These are phyloP conservation scores for Isichthys henryi DNA, from an alignment of 2,113 vertebrate genomes.

Conservation along the genomic window DNA sequence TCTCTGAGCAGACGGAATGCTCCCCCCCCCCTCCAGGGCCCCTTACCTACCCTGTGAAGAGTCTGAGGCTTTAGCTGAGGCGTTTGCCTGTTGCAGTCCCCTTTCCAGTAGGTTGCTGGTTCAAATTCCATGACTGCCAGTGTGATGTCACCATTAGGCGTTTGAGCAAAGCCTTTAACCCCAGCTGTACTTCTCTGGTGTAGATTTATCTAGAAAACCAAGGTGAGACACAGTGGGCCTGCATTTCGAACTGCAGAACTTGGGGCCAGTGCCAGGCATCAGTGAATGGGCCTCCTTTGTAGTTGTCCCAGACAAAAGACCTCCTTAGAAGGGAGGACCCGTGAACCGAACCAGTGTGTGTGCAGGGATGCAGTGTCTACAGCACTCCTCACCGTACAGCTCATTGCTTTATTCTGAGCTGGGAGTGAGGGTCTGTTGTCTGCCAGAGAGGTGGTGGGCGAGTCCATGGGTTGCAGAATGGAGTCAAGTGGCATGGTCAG, in stretches of 20 bases:
- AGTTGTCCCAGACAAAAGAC: not conserved
- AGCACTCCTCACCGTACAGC: not conserved
- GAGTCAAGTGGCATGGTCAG: conserved; percentile 22
- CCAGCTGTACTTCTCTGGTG: not conserved
- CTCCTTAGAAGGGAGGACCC: not conserved
- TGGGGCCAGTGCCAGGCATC: not conserved
- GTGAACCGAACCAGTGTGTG: not conserved
- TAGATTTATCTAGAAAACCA: not conserved
- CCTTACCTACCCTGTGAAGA: not conserved
- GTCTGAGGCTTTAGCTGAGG: not conserved
- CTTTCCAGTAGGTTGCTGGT: not conserved
- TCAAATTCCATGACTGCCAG: too few relatives aligned
- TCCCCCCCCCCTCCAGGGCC: not conserved
- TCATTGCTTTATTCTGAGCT: not conserved
- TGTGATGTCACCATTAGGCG: too few relatives aligned
- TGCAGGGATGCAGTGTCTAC: not conserved
- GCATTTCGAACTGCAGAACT: not conserved
- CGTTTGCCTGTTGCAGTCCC: not conserved
- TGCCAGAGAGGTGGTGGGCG: not conserved
- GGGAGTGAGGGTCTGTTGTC: not conserved
- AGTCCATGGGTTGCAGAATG: not conserved
- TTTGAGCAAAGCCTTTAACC: too few relatives aligned
- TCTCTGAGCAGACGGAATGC: not conserved
- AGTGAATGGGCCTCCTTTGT: not conserved
- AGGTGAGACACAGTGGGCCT: not conserved